Conservation (phyloP, 2,888 invertebrate species). For the Aleiodes leptofemur region DNA sequence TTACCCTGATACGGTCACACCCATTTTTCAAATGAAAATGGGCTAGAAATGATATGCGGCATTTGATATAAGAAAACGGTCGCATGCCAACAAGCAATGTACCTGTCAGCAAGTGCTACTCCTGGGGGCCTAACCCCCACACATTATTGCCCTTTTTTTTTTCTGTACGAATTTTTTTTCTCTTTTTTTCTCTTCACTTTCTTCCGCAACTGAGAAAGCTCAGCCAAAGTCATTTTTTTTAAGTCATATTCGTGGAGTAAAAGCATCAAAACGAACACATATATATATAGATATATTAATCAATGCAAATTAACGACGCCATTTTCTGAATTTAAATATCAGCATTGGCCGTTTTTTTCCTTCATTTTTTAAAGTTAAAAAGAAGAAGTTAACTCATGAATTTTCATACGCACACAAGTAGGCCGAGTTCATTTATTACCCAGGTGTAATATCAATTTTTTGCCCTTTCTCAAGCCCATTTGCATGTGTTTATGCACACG, state of each 20-base stretch:
- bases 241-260: slow-evolving; percentile 29
- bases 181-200: slow-evolving; percentile 35
- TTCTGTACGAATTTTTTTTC: slow-evolving; percentile 27
- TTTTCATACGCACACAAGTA: slow-evolving; percentile 65
- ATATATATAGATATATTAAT: slow-evolving; percentile 30
- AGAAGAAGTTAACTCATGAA: slow-evolving; percentile 65
- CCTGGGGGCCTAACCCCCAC: slow-evolving; percentile 36
- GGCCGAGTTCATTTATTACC: slow-evolving; percentile 36
- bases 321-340: slow-evolving; percentile 73
- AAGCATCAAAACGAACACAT: neutral
- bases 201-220: slow-evolving; percentile 16
- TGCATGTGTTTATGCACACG: slow-evolving; percentile 24
- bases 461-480: slow-evolving; percentile 5
- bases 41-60: slow-evolving; percentile 68
- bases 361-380: slow-evolving; percentile 56
- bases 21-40: slow-evolving; percentile 67
- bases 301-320: slow-evolving; percentile 69
- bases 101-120: slow-evolving; percentile 55
- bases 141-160: slow-evolving; percentile 34
- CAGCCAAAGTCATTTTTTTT: slow-evolving; percentile 20
- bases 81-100: slow-evolving; percentile 71
- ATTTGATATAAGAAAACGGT: slow-evolving; percentile 63
- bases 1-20: slow-evolving; percentile 68
- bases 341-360: slow-evolving; percentile 58
- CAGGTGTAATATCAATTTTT: slow-evolving; percentile 22